A percentile compares a stretch with the other conserved stretches of the same genome.
phyloP scores from a whole-genome alignment of 2,113 vertebrate genomes.

The Pungitius pungitius region DNA sequence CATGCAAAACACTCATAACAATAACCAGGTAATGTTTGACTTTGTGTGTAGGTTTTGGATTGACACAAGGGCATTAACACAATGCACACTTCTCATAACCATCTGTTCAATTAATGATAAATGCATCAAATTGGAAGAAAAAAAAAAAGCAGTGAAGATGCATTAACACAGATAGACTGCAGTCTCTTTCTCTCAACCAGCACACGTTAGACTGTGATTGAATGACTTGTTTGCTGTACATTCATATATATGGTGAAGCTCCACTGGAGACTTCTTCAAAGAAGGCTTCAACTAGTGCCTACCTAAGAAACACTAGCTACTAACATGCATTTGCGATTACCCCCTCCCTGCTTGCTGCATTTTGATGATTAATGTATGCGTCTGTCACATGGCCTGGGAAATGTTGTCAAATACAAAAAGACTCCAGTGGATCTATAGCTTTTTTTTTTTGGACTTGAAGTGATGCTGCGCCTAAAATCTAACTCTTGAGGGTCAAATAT shows the following conservation, averaged over 20 bases:
- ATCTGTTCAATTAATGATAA: conserved; percentile 24
- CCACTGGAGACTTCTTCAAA: conserved; percentile 53
- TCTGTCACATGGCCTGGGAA: conserved; percentile 5
- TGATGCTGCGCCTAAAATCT: conserved; percentile 7
- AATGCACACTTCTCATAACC: conserved; percentile 13
- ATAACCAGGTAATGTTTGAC: neutral
- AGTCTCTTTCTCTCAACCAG: conserved; percentile 62
- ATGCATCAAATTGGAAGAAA: neutral
- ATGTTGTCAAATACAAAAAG: conserved; percentile 16
- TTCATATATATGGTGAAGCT: conserved; percentile 47
- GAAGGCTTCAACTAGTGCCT: conserved; percentile 62
- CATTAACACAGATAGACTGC: conserved; percentile 12
- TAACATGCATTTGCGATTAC: conserved; percentile 32
- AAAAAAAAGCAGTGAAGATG: neutral
- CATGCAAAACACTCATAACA: conserved; percentile 10
- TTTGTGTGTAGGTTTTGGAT: conserved; percentile 12
- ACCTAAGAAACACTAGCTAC: conserved; percentile 32
- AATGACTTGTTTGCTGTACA: conserved; percentile 56
- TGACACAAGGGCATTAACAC: conserved; percentile 45
- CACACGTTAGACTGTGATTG: conserved; percentile 62
- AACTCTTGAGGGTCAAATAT: conserved; percentile 22
- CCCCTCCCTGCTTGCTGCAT: conserved; percentile 36
- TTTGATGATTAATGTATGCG: conserved; percentile 27
- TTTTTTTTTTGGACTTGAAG: conserved; percentile 23
- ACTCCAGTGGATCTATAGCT: conserved; percentile 43